These are phyloP conservation scores for Caenorhabditis inopinata DNA, from an alignment of 1,140 invertebrate genomes.

Conservation along the genomic window DNA sequence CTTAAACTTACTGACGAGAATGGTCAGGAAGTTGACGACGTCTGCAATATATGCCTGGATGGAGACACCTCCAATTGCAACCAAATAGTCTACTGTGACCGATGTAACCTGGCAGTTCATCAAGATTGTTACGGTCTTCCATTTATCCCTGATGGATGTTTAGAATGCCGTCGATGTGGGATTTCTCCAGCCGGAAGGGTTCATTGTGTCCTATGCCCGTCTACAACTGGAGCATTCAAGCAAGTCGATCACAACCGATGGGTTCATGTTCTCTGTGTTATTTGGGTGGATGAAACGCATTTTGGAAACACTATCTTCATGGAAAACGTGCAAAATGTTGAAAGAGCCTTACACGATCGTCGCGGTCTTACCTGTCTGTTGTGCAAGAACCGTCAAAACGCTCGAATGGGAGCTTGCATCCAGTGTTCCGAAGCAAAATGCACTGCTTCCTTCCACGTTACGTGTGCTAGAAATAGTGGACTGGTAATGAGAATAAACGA, in stretches of 20 bases:
- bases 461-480: constrained; percentile 72
- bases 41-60: constrained; percentile 66
- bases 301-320: constrained; percentile 41
- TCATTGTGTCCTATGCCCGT: constrained; percentile 93
- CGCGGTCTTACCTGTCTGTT: constrained; percentile 94
- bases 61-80: constrained; percentile 95
- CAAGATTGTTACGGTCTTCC: constrained; percentile 98
- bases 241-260: constrained; percentile 91
- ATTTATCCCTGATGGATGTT: constrained; percentile 96
- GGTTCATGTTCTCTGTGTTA: constrained; percentile 95
- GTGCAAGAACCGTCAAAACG: constrained; percentile 74
- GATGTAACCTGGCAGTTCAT: constrained; percentile 97
- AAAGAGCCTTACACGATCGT: constrained; percentile 87
- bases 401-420: constrained; percentile 89
- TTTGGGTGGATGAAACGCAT: constrained; percentile 87
- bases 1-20: constrained; percentile 34
- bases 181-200: constrained; percentile 88
- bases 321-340: constrained; percentile 92
- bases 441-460: constrained; percentile 89
- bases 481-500: neutral
- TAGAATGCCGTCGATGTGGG: constrained; percentile 91
- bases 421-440: constrained; percentile 73
- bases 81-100: constrained; percentile 93
- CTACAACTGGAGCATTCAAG: constrained; percentile 95
- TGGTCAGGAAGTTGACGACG: constrained; percentile 26